phyloP scores from a whole-genome alignment of 2,888 invertebrate genomes.

The Euzophera pinguis region DNA sequence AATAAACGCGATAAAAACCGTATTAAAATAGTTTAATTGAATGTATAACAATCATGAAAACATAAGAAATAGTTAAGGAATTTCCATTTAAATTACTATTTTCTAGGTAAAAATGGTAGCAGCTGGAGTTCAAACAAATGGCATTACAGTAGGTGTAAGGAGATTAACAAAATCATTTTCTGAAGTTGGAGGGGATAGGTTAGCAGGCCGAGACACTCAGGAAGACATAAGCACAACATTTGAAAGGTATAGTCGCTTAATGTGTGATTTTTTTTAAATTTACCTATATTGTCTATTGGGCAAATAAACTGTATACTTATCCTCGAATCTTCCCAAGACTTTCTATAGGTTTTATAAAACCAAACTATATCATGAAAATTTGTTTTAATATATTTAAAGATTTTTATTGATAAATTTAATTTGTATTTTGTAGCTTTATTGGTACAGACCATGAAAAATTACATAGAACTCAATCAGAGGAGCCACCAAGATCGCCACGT shows the following conservation, averaged over 20 bases:
- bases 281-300: no score
- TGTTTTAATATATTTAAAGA: not conserved
- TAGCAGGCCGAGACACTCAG: slow-evolving; percentile 50
- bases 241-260: slow-evolving; percentile 47
- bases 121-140: slow-evolving; percentile 94
- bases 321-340: no score
- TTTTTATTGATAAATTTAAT: not conserved
- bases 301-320: no score
- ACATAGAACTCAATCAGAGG: slow-evolving; percentile 91
- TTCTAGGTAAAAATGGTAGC: slow-evolving; percentile 91
- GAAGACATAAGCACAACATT: slow-evolving; percentile 50
- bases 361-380: not conserved
- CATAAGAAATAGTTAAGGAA: no score
- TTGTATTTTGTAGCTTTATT: slow-evolving; percentile 50
- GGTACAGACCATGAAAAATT: slow-evolving; percentile 85
- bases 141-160: slow-evolving; percentile 80
- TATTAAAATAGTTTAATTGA: no score
- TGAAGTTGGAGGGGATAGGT: slow-evolving; percentile 81
- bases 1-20: no score
- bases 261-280: no score
- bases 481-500: slow-evolving; percentile 86
- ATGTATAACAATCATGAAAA: no score
- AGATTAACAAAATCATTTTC: slow-evolving; percentile 91
- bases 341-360: no score
- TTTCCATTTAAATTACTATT: not conserved